These are phyloP conservation scores for Oryzias woworae DNA, from an alignment of 2,113 vertebrate species.

Conservation along the genomic window DNA sequence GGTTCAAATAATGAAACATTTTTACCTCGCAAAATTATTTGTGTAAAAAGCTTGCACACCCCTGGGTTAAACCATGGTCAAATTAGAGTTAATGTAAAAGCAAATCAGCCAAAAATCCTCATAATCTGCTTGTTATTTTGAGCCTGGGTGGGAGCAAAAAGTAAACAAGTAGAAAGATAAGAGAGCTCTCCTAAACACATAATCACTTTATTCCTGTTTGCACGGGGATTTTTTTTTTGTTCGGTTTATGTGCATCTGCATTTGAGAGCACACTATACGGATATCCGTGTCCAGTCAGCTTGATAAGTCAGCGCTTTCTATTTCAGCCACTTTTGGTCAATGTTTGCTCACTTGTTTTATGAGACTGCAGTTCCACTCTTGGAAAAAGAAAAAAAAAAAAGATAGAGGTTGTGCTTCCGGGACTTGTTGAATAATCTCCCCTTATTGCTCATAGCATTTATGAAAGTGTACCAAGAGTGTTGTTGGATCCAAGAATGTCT, in stretches of 20 bases:
- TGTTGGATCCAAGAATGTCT: slow-evolving; percentile 22
- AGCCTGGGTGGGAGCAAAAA: no score
- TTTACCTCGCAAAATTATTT: no score
- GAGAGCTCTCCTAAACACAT: not conserved
- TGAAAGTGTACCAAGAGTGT: slow-evolving; percentile 45
- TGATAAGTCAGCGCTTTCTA: slow-evolving; percentile 36
- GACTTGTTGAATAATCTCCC: slow-evolving; percentile 14
- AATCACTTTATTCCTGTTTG: slow-evolving; percentile 38
- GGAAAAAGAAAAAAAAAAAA: slow-evolving; percentile 5
- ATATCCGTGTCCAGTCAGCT: slow-evolving; percentile 27
- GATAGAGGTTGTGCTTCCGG: slow-evolving; percentile 17
- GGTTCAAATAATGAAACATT: no score
- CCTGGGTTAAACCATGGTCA: no score
- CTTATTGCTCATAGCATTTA: slow-evolving; percentile 43
- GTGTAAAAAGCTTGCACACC: no score
- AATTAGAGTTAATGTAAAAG: no score
- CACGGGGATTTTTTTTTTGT: slow-evolving; percentile 1
- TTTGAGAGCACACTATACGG: not conserved
- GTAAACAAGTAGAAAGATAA: no score
- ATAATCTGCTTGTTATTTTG: no score
- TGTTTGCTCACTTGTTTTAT: slow-evolving; percentile 38
- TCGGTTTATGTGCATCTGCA: not conserved
- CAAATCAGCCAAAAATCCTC: no score
- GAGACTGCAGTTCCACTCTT: slow-evolving; percentile 18
- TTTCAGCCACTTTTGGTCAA: slow-evolving; percentile 3